Evolutionary conservation across 1,140 invertebrate genomes (phyloP), one percentile per base, ranked within the genome.

Genomic region (Drosophila guanche): DNA sequence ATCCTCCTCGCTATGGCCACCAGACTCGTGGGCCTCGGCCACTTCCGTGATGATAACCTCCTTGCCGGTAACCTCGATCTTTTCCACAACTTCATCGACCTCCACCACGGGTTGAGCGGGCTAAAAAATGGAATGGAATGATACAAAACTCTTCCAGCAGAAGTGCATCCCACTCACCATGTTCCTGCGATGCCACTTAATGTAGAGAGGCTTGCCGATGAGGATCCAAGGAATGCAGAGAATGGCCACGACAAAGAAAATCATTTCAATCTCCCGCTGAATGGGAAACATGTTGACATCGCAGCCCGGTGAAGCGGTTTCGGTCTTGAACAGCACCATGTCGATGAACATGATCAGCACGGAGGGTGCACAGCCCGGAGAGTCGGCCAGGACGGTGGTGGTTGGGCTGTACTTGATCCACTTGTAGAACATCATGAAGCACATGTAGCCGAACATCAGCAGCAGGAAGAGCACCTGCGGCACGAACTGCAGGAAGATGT

Each of bases 171-270:
- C 0, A 4, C 50, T 55, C 8, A 88, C 84, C 56, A 22, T 54
- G n/a, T 74, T 69, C 3, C 79, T 78, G 14, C 84, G 75, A 37
- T 60, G 48, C 58, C 50, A 89, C 43, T 76, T 76, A 2, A 96
- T 91, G 63, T 95, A 94, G 3, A 98, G 90, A 0, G 98, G 98
- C 92, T 98, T 99, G 0, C 96, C 96, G 0, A 98, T 91, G 46
- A 99, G 93, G 95, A 99, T 96, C 83, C 97, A 94, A 0, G 98
- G 98, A 37, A 99, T 95, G 91, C 97, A 98, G 20, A 96, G 74
- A 0, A 98, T 58, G 0, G 95, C 97, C 2, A 96, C 45, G 1
- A 96, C 83, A 0, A 98, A 94, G 47, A 97, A 94, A 40, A 95
- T 92, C 5, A 92, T 92, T 92, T 99, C 97, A 14, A 99, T 57